phyloP scores from a whole-genome alignment of 1,140 invertebrate species.

The Diachasmimorpha longicaudata region DNA sequence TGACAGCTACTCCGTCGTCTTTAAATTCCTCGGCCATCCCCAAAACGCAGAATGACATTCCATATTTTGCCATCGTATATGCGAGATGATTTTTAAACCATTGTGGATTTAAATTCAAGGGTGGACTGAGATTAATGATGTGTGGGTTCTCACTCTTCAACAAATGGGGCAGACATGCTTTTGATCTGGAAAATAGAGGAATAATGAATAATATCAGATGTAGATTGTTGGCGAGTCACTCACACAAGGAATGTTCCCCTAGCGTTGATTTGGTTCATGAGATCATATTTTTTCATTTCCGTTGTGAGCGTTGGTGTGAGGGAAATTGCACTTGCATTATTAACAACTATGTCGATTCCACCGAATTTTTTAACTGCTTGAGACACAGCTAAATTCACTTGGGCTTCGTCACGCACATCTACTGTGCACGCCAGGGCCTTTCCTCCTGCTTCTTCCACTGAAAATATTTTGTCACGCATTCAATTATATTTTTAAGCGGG shows the following conservation, averaged over 20 bases:
- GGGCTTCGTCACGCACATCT: conserved; percentile 88
- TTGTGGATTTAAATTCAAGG: conserved; percentile 84
- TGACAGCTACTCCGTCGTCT: conserved; percentile 86
- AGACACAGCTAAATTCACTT: conserved; percentile 85
- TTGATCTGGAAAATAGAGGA: conserved; percentile 74
- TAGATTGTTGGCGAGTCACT: conserved; percentile 49
- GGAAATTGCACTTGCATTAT: conserved; percentile 97
- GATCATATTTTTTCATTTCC: conserved; percentile 94
- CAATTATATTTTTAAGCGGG: not conserved
- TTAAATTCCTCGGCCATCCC: conserved; percentile 95
- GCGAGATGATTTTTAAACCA: conserved; percentile 96
- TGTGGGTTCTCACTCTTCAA: conserved; percentile 91
- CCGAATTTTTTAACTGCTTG: conserved; percentile 91
- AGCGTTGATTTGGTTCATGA: conserved; percentile 92
- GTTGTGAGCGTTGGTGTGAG: conserved; percentile 86
- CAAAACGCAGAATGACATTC: conserved; percentile 98
- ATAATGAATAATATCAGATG: conserved; percentile 1
- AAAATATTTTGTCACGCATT: conserved; percentile 40
- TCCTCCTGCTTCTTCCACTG: conserved; percentile 91
- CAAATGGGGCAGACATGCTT: conserved; percentile 89
- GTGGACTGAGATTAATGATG: conserved; percentile 95
- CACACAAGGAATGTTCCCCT: conserved; percentile 92
- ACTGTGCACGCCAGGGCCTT: conserved; percentile 91
- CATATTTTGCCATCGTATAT: conserved; percentile 98
- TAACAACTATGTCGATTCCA: conserved; percentile 93